These are phyloP conservation scores for Drepanosiphum platanoidis DNA, from an alignment of 2,888 invertebrate genomes.

Conservation along the genomic window DNA sequence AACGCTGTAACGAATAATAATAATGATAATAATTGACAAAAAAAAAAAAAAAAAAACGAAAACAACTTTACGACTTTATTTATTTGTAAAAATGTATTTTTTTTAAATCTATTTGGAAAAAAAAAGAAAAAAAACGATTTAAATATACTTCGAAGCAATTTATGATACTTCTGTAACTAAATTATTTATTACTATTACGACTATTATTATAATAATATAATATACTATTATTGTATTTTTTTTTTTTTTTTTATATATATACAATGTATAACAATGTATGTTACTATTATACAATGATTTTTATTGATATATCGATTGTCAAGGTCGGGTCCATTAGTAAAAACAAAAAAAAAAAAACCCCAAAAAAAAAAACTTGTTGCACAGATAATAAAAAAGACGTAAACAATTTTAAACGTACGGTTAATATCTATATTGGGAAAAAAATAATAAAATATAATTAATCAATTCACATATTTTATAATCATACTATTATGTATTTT, in stretches of 20 bases:
- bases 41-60: neutral
- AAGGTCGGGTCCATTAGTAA: neutral
- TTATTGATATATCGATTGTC: slow-evolving; percentile 2
- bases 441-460: slow-evolving; percentile 12
- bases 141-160: neutral
- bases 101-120: slow-evolving; percentile 14
- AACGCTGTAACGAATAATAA: slow-evolving; percentile 14
- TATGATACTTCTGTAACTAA: slow-evolving; percentile 26
- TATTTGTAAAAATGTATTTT: slow-evolving; percentile 22
- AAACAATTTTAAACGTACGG: neutral
- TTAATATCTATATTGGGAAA: slow-evolving; percentile 6
- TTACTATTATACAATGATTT: slow-evolving; percentile 4
- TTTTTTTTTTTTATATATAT: neutral
- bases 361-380: neutral
- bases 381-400: neutral
- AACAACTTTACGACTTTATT: neutral
- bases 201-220: neutral
- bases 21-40: neutral
- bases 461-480: slow-evolving; percentile 31
- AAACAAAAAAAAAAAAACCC: neutral
- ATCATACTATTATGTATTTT: neutral
- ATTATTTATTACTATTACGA: slow-evolving; percentile 24
- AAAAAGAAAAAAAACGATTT: neutral
- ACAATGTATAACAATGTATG: neutral
- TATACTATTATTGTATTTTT: slow-evolving; percentile 5